Base-by-base conservation (phyloP, 2,888 invertebrate genomes). In the Odontocolon sp. region DNA sequence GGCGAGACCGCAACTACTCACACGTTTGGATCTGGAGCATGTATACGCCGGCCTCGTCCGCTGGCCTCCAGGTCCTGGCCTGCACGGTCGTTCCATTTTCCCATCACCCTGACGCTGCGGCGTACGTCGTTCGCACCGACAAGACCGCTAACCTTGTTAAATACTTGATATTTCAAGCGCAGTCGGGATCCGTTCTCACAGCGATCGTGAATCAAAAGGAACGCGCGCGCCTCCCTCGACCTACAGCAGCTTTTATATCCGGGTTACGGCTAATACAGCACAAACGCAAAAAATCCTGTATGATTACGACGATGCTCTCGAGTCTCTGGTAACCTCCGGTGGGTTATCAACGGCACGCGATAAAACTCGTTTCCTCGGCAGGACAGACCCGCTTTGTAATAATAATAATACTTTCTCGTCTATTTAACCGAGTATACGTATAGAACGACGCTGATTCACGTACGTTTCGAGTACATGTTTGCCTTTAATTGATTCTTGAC, bases 131-230 rank as follows among this genome's bases (percentile, higher is more conserved):
- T 31, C 56, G 52, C 38, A 31, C 33, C 36, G 28, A 42, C 54
- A 31, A 36, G 36, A 54, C 36, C 66, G 18, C 64, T 50, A 56
- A 64, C 40, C 50, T 77, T 72, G 72, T 77, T 77, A 76, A 63
- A 67, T 76, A 67, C 70, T 76, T 67, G 68, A 77, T 68, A 72
- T 77, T 77, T 77, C 63, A 77, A 40, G 63, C 68, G 33, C 64
- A 63, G 56, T 36, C 38, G 26, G 31, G 36, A n/a, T 18, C 31
- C 71, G 54, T 68, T 68, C 68, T 63, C 68, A 47, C 18, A 40
- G 50, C 45, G 57, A 63, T 23, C 54, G 40, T 47, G n/a, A n/a
- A n/a, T n/a, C n/a, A 57, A 21, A 52, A 50, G 56, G 28, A 36
- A 33, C 8, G 33, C 26, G 31, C 31, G 31, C 26, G 36, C 23